Evolutionary conservation across 2,888 invertebrate species (phyloP).

Genomic region (Polyommatus icarus): DNA sequence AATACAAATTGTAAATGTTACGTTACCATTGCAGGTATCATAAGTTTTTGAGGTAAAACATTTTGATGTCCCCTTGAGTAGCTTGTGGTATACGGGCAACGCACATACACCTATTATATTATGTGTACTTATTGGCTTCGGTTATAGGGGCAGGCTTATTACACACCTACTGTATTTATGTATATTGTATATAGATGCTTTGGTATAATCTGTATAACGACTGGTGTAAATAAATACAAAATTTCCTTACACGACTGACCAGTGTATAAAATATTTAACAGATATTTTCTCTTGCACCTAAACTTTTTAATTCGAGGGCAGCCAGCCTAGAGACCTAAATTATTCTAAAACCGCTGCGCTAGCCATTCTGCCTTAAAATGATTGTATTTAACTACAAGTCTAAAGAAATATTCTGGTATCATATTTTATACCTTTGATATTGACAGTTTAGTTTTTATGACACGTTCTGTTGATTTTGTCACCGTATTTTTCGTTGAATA

Average conservation of each 20-base stretch:
- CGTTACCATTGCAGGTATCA: slow-evolving; percentile 33
- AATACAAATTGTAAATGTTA: slow-evolving; percentile 28
- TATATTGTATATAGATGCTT: slow-evolving; percentile 16
- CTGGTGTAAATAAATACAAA: slow-evolving; percentile 10
- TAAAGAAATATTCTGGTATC: not conserved
- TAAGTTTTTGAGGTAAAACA: slow-evolving; percentile 35
- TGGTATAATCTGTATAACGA: not conserved
- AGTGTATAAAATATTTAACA: slow-evolving; percentile 17
- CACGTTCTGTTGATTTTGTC: slow-evolving; percentile 21
- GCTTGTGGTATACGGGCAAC: slow-evolving; percentile 31
- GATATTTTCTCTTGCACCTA: slow-evolving; percentile 18
- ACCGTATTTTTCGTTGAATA: slow-evolving; percentile 36
- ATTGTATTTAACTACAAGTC: slow-evolving; percentile 42
- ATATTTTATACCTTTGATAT: slow-evolving; percentile 6
- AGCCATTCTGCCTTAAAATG: slow-evolving; percentile 55
- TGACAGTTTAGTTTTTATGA: slow-evolving; percentile 30
- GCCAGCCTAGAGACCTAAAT: slow-evolving; percentile 63
- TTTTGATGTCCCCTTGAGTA: slow-evolving; percentile 25
- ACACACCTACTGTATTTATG: slow-evolving; percentile 15
- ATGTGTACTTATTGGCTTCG: slow-evolving; percentile 32
- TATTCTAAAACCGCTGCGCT: slow-evolving; percentile 55
- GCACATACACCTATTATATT: slow-evolving; percentile 27
- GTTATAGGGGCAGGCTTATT: slow-evolving; percentile 20
- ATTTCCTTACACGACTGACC: not conserved
- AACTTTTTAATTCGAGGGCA: slow-evolving; percentile 54